Percentiles rank a stretch among this genome's conserved stretches.
phyloP scores from a whole-genome alignment of 2,888 invertebrate genomes.

The Drosophila meridionalis region DNA sequence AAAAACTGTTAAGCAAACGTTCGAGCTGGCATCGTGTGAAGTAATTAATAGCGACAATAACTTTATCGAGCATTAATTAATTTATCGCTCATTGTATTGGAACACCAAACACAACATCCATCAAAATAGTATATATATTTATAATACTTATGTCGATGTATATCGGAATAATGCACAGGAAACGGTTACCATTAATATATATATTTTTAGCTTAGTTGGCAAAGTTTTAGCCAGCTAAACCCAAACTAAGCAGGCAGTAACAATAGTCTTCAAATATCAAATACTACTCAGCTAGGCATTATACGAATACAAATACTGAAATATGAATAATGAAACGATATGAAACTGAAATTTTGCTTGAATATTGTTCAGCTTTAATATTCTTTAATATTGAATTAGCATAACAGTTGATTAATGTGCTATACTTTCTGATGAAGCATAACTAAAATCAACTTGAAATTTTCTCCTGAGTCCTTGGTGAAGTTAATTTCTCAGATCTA shows the following conservation, averaged over 20 bases:
- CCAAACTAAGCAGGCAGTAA: conserved; percentile 29
- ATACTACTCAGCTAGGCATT: not conserved
- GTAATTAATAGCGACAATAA: conserved; percentile 74
- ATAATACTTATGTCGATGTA: not conserved
- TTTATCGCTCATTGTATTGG: conserved; percentile 67
- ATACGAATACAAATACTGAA: not conserved
- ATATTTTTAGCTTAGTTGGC: not conserved
- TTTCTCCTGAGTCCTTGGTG: conserved; percentile 32
- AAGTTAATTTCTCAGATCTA: conserved; percentile 34
- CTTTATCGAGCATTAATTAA: conserved; percentile 77
- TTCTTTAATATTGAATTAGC: too few species aligned
- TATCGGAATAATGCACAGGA: not conserved
- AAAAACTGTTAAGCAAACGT: conserved; percentile 63
- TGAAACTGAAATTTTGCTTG: not conserved
- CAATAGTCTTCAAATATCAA: not conserved
- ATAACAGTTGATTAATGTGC: not conserved
- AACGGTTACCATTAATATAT: not conserved
- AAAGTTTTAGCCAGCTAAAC: conserved; percentile 36
- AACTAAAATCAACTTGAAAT: conserved; percentile 30
- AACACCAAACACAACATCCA: conserved; percentile 2
- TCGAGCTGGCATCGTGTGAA: conserved; percentile 38
- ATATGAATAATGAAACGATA: not conserved
- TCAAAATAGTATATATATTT: not conserved
- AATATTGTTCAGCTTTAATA: not conserved
- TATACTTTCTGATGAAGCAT: not conserved